A percentile compares a stretch with the other conserved stretches of the same genome.
phyloP scores from a whole-genome alignment of 2,113 vertebrate species.

The Pimephales promelas region DNA sequence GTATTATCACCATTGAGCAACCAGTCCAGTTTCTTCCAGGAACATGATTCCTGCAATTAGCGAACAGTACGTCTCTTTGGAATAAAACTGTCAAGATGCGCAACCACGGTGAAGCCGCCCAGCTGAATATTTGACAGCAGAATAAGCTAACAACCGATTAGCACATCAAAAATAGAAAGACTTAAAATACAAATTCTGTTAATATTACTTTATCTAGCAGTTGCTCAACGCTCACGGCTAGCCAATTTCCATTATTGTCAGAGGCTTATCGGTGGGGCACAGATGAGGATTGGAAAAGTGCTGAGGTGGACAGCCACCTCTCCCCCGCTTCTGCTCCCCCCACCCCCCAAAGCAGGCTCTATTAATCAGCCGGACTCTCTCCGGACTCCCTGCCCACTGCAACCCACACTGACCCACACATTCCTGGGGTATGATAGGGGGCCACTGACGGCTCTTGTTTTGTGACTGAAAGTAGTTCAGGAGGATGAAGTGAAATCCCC shows the following conservation, averaged over 20 bases:
- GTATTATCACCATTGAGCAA: conserved; percentile 18
- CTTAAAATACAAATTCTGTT: conserved; percentile 72
- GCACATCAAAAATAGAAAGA: conserved; percentile 70
- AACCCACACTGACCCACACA: conserved; percentile 59
- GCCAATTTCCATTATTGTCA: conserved; percentile 72
- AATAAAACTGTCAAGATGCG: conserved; percentile 22
- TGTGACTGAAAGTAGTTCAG: conserved; percentile 9
- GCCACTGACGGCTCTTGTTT: conserved; percentile 58
- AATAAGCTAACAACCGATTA: background rate
- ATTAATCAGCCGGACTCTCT: conserved; percentile 67
- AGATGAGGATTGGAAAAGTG: conserved; percentile 79
- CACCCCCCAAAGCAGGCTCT: conserved; percentile 57
- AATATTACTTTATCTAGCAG: conserved; percentile 68
- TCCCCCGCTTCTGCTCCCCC: conserved; percentile 71
- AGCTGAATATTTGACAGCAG: conserved; percentile 26
- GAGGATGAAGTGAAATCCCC: conserved; percentile 16
- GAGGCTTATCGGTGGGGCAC: conserved; percentile 71
- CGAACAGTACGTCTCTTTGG: background rate
- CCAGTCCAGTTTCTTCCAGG: conserved; percentile 2
- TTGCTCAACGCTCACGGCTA: conserved; percentile 74
- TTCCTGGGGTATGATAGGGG: conserved; percentile 75
- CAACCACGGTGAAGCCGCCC: conserved; percentile 21
- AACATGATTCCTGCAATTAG: background rate
- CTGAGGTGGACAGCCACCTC: conserved; percentile 77
- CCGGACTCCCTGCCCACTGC: conserved; percentile 48